A percentile compares a stretch with the other conserved stretches of the same genome.
Conservation (phyloP, 2,888 invertebrate species). For the Tipula unca region DNA sequence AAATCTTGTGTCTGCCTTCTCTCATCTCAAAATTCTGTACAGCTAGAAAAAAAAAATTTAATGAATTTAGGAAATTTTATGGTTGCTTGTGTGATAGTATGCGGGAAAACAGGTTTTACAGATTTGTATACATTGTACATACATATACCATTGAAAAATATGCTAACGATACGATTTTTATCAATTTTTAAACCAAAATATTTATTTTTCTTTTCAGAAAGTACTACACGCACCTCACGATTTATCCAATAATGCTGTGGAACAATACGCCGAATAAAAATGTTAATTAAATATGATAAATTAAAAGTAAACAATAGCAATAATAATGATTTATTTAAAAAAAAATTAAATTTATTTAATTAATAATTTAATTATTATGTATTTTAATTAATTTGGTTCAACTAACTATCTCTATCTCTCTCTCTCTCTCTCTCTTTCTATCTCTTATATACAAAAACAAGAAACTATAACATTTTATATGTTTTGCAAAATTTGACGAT, state of each 20-base stretch:
- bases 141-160: too few species aligned
- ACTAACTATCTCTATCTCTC: too few species aligned
- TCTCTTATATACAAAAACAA: neutral
- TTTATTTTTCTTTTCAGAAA: neutral
- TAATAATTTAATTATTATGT: neutral
- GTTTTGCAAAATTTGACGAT: conserved; percentile 39
- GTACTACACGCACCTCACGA: neutral
- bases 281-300: neutral
- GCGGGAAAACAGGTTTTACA: too few species aligned
- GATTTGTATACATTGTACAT: too few species aligned
- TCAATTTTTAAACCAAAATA: too few species aligned
- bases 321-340: neutral
- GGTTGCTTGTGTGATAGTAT: too few species aligned
- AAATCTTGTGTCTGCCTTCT: too few species aligned
- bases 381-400: neutral
- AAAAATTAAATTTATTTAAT: neutral
- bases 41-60: too few species aligned
- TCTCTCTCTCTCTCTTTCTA: too few species aligned
- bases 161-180: too few species aligned
- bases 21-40: too few species aligned
- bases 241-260: neutral
- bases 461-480: conserved; percentile 18
- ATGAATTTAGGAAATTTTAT: too few species aligned
- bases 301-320: neutral
- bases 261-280: neutral